These are phyloP conservation scores for Macrocentrus cingulum DNA, from an alignment of 1,140 invertebrate species.

Conservation along the genomic window DNA sequence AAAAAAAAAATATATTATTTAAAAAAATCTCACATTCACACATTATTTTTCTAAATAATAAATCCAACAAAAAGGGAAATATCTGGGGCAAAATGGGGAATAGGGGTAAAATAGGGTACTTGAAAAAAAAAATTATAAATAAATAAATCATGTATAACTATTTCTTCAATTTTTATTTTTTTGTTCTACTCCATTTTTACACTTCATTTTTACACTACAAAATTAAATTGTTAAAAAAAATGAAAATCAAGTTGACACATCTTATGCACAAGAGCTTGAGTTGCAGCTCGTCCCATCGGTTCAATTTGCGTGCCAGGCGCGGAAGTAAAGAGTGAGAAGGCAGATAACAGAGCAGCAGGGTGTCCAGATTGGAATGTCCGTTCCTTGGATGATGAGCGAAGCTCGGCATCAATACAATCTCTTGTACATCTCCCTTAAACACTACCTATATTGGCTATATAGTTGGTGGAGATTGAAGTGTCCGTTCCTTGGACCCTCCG, in stretches of 20 bases:
- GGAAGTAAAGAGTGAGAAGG: constrained; percentile 19
- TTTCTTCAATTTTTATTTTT: no score
- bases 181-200: no score
- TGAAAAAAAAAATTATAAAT: no score
- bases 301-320: constrained; percentile 9
- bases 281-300: constrained; percentile 1
- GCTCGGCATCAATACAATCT: constrained; percentile 33
- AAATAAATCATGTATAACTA: no score
- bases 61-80: no score
- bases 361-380: constrained; percentile 55
- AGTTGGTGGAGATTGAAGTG: constrained; percentile 48
- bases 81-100: no score
- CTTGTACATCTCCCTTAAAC: constrained; percentile 8
- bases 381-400: constrained; percentile 52
- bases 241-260: constrained; percentile 34
- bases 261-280: background rate
- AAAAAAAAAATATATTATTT: no score
- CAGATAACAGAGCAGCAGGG: constrained; percentile 30
- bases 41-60: no score
- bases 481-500: constrained; percentile 53
- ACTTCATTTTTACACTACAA: no score
- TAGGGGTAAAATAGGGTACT: no score
- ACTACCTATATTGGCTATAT: constrained; percentile 17
- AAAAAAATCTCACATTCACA: no score
- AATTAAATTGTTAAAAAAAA: no score